Evolutionary conservation across 2,888 invertebrate genomes (phyloP).

Genomic region (Cephus rjabovi): DNA sequence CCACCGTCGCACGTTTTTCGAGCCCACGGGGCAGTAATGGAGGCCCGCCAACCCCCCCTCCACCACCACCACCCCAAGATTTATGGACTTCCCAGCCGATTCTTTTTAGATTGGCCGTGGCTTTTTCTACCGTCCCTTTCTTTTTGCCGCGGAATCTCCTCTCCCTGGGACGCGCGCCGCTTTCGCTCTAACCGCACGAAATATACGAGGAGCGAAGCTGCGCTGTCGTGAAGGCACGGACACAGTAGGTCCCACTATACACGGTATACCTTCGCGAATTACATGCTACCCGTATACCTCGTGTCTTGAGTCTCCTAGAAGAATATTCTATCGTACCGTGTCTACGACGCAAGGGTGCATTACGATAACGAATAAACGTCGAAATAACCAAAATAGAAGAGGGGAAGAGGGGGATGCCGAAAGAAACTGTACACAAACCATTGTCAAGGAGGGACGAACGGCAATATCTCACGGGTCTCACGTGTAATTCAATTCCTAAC

Average conservation of each 20-base stretch:
- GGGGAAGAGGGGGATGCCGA: too few species aligned
- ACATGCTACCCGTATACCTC: too few species aligned
- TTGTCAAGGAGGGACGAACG: too few species aligned
- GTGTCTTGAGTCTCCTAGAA: too few species aligned
- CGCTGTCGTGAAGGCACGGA: not conserved
- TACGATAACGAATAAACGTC: too few species aligned
- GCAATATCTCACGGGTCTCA: not conserved
- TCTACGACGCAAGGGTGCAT: too few species aligned
- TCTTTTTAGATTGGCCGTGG: slow-evolving; percentile 44
- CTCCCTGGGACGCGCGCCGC: not conserved
- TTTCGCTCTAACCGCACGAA: not conserved
- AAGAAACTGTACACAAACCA: too few species aligned
- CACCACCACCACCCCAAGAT: slow-evolving; percentile 30
- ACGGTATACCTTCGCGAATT: too few species aligned
- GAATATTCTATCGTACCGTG: too few species aligned
- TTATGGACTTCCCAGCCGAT: slow-evolving; percentile 52
- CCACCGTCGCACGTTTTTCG: slow-evolving; percentile 48
- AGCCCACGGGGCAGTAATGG: slow-evolving; percentile 41
- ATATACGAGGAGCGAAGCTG: not conserved
- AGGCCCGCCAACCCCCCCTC: slow-evolving; percentile 29
- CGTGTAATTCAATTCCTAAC: slow-evolving; percentile 3
- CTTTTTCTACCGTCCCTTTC: slow-evolving; percentile 29
- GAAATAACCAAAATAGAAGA: too few species aligned
- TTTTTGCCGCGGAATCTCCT: slow-evolving; percentile 16
- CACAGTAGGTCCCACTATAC: not conserved